Evolutionary conservation across 2,888 invertebrate species (phyloP), one percentile per base, ranked within the genome.

Genomic region (Tetramorium bicarinatum): DNA sequence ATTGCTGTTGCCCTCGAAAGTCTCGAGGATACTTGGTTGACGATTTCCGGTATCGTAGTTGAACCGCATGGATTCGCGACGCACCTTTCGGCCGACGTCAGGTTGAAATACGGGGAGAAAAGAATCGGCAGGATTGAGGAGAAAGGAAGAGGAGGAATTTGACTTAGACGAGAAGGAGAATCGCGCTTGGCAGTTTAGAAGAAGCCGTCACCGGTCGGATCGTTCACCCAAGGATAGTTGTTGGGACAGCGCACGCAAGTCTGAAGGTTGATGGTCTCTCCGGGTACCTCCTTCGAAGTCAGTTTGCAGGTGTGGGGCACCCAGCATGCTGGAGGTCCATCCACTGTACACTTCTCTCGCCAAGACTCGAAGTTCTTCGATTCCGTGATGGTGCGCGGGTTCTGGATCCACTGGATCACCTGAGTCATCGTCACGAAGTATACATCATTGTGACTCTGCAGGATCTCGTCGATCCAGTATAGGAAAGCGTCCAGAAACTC

Each of bases 351-450:
- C 97, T 98, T 98, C 95, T 98, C 98, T 96, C 97, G 97, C 98
- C 98, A 99, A 71, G 98, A 97, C 95, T 98, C 98, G 95, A 99
- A 99, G 96, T 97, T 98, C 96, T 98, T 98, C 74, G 97, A 97
- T 95, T 98, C 98, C 82, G 97, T 96, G 90, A 97, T 94, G 18
- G 98, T 98, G 85, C 97, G 96, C 66, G 98, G 98, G 94, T 98
- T 98, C 94, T 99, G 99, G 93, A 99, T 98, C 99, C 99, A 99
- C 94, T 98, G 98, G 91, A 99, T 98, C 9, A 98, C 98, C 95
- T 98, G 98, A n/a, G 98, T 98, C 98, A 98, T 98, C 84, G 98
- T 99, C 21, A 98, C 98, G 94, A 99, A 99, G 95, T 98, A 99
- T 13, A 98, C 98, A 94, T 99, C 99, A 90, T 97, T 98, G 95